These are phyloP conservation scores for Chrysotoxum bicinctum DNA, from an alignment of 2,888 invertebrate genomes.

Conservation along the genomic window DNA sequence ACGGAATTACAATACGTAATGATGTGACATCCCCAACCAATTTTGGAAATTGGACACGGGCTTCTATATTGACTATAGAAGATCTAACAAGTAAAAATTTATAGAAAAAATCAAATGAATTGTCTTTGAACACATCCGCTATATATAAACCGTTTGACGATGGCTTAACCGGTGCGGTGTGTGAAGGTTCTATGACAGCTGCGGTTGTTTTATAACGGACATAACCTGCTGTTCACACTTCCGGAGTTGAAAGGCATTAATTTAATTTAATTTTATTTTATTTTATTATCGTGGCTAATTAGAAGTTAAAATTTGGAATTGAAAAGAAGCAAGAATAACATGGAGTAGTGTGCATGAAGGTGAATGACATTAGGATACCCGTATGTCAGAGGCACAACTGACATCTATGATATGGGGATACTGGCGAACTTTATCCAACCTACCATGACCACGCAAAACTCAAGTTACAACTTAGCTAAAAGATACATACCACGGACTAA, in stretches of 20 bases:
- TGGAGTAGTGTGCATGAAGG: not conserved
- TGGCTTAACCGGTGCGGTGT: not conserved
- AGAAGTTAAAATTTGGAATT: conserved; percentile 4
- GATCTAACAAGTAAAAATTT: not conserved
- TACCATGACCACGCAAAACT: conserved; percentile 24
- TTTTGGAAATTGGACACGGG: not conserved
- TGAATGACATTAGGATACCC: conserved; percentile 7
- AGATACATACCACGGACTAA: conserved; percentile 3
- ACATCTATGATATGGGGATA: conserved; percentile 7
- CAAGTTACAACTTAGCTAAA: not conserved
- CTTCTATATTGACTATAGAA: not conserved
- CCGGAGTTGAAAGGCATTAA: conserved; percentile 53
- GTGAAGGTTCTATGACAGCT: conserved; percentile 37
- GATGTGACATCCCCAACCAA: conserved; percentile 30
- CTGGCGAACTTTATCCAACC: conserved; percentile 14
- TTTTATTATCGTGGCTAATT: conserved; percentile 22
- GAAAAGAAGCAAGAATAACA: not conserved
- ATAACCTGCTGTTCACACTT: conserved; percentile 46
- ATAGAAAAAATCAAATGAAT: conserved; percentile 38
- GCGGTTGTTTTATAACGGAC: conserved; percentile 23
- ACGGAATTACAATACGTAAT: conserved; percentile 44
- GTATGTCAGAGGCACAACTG: not conserved
- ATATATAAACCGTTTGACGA: conserved; percentile 15
- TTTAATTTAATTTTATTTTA: not conserved
- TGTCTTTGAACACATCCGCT: conserved; percentile 61